Percentiles rank a stretch among this genome's conserved stretches.
These are phyloP conservation scores for Myotis planiceps DNA, from an alignment of 2,797 vertebrate genomes.

Conservation along the genomic window DNA sequence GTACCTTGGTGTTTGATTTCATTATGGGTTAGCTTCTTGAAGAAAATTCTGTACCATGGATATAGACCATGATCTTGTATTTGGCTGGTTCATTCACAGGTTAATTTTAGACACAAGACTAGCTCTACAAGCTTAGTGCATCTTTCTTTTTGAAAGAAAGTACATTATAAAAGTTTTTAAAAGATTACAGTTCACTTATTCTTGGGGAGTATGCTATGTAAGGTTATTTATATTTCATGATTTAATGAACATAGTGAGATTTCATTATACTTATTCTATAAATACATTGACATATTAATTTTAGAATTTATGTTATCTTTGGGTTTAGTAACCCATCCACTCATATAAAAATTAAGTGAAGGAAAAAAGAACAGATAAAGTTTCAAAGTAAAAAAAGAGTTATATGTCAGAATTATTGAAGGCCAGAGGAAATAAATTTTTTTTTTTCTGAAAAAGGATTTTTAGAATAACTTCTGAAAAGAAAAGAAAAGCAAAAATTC, in stretches of 20 bases:
- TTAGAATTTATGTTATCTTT: conserved; percentile 19
- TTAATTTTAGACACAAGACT: conserved; percentile 10
- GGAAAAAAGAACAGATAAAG: neutral
- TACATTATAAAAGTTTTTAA: neutral
- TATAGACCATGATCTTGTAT: neutral
- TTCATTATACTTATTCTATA: conserved; percentile 13
- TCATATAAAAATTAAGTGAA: neutral
- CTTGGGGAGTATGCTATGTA: neutral
- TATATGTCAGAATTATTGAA: conserved; percentile 38
- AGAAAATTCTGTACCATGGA: neutral
- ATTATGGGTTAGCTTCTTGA: conserved; percentile 16
- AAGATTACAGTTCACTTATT: neutral
- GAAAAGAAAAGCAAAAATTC: neutral
- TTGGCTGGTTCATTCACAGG: neutral
- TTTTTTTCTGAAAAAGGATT: conserved; percentile 28
- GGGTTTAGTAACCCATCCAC: neutral
- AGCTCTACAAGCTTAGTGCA: neutral
- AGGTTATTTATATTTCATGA: conserved; percentile 23
- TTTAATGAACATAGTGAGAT: neutral
- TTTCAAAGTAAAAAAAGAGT: neutral
- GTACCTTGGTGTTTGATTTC: neutral
- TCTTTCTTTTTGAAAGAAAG: conserved; percentile 6
- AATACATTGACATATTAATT: conserved; percentile 21
- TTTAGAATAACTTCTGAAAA: neutral
- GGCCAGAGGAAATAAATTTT: neutral